These are phyloP conservation scores for Mesembrinibis cayennensis DNA, from an alignment of 2,113 vertebrate genomes.

Conservation along the genomic window DNA sequence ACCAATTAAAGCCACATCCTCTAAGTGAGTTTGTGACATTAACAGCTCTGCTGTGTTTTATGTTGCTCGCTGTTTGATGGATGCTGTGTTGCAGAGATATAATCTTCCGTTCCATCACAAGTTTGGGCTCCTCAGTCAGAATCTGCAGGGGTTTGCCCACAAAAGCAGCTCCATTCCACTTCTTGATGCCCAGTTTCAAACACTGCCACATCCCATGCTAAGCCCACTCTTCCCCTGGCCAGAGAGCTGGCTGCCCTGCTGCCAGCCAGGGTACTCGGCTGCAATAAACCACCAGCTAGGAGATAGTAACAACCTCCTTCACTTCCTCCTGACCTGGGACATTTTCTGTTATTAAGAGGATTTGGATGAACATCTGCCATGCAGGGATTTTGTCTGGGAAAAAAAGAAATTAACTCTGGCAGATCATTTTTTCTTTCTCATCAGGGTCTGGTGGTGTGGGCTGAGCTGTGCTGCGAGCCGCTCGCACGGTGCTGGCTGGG, in stretches of 20 bases:
- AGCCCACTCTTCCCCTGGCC: neutral
- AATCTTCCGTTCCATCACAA: neutral
- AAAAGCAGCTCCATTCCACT: neutral
- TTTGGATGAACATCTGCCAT: conserved; percentile 51
- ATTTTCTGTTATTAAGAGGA: conserved; percentile 37
- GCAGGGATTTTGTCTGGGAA: neutral
- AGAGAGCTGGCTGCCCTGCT: neutral
- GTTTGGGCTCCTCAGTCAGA: neutral
- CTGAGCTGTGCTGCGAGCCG: neutral
- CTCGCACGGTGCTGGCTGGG: neutral
- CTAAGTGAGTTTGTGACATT: neutral
- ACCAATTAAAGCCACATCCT: neutral
- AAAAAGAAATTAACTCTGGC: neutral
- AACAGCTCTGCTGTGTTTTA: neutral
- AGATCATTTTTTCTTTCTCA: neutral
- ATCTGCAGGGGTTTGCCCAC: neutral
- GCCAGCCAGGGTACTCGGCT: neutral
- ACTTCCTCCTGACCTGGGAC: neutral
- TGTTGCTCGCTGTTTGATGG: neutral
- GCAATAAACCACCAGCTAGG: neutral
- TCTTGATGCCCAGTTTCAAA: neutral
- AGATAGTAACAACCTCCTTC: neutral
- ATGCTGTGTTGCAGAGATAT: neutral
- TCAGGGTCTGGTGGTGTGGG: neutral
- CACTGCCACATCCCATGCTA: neutral